Evolutionary conservation across 2,888 invertebrate species (phyloP).

Genomic region (Tyria jacobaeae): DNA sequence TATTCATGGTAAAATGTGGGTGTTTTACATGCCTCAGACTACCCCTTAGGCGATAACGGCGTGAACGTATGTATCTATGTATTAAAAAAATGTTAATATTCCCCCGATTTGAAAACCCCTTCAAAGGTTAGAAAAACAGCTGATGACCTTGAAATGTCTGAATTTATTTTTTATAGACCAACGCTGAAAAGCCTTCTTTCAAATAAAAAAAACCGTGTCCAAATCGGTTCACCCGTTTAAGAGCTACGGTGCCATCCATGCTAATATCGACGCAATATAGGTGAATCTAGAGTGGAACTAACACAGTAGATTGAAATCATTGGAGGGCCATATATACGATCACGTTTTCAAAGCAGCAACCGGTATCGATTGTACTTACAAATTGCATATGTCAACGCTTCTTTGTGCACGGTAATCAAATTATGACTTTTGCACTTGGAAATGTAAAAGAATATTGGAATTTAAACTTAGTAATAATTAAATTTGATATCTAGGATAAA

Average conservation of each 20-base stretch:
- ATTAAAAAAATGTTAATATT: no score
- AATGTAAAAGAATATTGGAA: neutral
- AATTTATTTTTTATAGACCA: no score
- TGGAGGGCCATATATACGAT: conserved; percentile 26
- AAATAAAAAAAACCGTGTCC: no score
- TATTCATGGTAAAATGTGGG: no score
- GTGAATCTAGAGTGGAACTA: conserved; percentile 19
- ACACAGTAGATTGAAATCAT: conserved; percentile 32
- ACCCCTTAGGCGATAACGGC: no score
- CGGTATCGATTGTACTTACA: conserved; percentile 42
- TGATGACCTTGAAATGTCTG: no score
- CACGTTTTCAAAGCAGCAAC: conserved; percentile 25
- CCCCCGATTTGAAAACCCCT: no score
- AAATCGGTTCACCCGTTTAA: no score
- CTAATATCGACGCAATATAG: conserved; percentile 6
- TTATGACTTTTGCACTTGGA: conserved; percentile 17
- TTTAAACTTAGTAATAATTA: neutral
- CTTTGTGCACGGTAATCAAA: conserved; percentile 26
- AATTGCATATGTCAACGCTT: conserved; percentile 52
- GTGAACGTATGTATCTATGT: no score
- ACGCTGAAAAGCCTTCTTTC: no score
- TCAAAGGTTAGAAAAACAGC: no score
- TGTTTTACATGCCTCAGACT: no score
- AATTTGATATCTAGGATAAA: neutral
- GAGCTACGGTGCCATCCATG: conserved; percentile 2